Evolutionary conservation across 2,888 invertebrate species (phyloP), one percentile per base, ranked within the genome.

Genomic region (Parnassius apollo): DNA sequence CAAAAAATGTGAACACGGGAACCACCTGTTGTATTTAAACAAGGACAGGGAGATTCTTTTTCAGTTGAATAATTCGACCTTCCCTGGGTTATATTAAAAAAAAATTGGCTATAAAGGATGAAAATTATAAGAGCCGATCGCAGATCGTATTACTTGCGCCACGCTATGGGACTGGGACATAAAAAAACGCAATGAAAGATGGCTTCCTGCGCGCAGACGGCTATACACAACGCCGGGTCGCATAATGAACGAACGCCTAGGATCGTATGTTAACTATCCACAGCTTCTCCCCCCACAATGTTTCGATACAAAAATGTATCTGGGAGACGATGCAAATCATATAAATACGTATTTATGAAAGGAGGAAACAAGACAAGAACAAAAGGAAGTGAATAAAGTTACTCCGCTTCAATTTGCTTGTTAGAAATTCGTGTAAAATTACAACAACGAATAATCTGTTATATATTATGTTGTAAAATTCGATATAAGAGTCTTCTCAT

Each of bases 101-200:
- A 22, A 9, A 51, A 10, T 3, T 3, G 13, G 12, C 12, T 51
- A 9, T 49, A 51, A 22, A 18, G 12, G 42, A 42, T 51, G 12
- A 44, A 50, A 49, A 42, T 42, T 42, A 22, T 44, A 58, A 12
- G 12, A 58, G 8, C 9, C 55, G 44, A 18, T 50, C 42, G 46
- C 42, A 35, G 46, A n/a, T 9, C 13, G 55, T 58, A 63, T 57
- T 60, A 67, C 55, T 59, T 62, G 64, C 61, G 61, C 66, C 62
- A 67, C 62, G 69, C 66, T 62, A 69, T 83, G 85, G 85, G 85
- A 82, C 83, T 86, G 87, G 80, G 81, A 81, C 83, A 83, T 85
- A 88, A 90, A 90, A 88, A 88, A 90, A 89, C 83, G 82, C 87
- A 88, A 87, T 87, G 90, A 89, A 88, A 88, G 87, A 90, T 87